Conservation (phyloP, 2,113 vertebrate genomes). For the Myotis yumanensis region DNA sequence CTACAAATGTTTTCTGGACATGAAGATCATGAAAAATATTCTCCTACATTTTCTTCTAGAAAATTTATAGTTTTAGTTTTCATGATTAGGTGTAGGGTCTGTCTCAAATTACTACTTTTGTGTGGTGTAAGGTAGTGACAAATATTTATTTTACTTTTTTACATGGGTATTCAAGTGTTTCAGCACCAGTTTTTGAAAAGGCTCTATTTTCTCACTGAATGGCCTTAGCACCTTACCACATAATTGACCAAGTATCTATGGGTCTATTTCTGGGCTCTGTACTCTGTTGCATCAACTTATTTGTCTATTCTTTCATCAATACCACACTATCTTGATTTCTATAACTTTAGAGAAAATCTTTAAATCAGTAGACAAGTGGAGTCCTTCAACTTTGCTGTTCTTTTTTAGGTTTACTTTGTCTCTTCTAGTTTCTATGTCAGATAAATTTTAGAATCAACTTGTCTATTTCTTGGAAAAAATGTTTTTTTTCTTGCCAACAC, state of each 20-base stretch:
- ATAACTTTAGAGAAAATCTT: constrained; percentile 6
- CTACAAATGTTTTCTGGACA: constrained; percentile 27
- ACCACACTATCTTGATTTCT: neutral
- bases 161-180: neutral
- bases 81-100: neutral
- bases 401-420: neutral
- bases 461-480: neutral
- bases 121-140: neutral
- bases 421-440: neutral
- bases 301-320: neutral
- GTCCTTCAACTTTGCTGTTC: neutral
- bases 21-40: neutral
- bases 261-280: neutral
- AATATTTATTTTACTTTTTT: neutral
- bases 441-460: constrained; percentile 38
- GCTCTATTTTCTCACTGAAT: neutral
- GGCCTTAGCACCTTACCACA: neutral
- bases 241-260: neutral
- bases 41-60: neutral
- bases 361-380: neutral
- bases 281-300: neutral
- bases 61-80: neutral
- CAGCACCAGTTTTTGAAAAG: neutral
- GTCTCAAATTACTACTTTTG: constrained; percentile 5
- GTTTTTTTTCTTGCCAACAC: neutral